Evolutionary conservation across 2,797 vertebrate genomes (phyloP), one percentile per base, ranked within the genome.

Genomic region (Rhadinocentrus ornatus): DNA sequence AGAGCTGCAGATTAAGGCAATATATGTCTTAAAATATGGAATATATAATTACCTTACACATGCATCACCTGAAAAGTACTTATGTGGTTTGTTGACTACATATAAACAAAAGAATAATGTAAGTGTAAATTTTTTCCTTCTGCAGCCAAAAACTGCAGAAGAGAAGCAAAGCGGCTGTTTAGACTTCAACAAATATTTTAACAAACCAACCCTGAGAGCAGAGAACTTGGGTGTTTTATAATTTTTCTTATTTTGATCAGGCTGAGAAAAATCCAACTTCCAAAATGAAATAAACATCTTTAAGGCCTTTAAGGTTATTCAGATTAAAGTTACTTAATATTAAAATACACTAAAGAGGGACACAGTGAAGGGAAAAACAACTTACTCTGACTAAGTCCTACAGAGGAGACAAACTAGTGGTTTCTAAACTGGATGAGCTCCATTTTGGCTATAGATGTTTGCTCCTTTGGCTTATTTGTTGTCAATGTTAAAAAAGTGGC

Each of bases 221-320:
- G 41, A 68, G 57, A 75, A 61, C 35, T 24, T 18, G 62, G 31
- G 32, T 35, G 10, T 72, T 32, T n/a, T 79, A 67, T 53, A 8
- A 75, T 71, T 41, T 58, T 18, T 44, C 46, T 29, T 0, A 78
- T 60, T 75, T 79, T 79, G 55, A 77, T 77, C 63, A 54, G 20
- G 39, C 57, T 2, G 44, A 75, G 37, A 64, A 35, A 66, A 72
- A 72, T 18, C n/a, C 26, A 2, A 32, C 75, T 77, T 67, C 62
- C 41, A 50, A 73, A 56, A 57, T n/a, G 13, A 32, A 62, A 55
- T 31, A 56, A 58, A n/a, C 35, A 2, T 76, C 53, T 53, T 22
- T 48, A n/a, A 22, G 9, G 39, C 44, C 67, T 74, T 70, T 34
- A n/a, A 64, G 50, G 24, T 44, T 31, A 44, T 59, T 81, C 55